A percentile compares a stretch with the other conserved stretches of the same genome.
Conservation (phyloP, 2,797 vertebrate genomes). For the Cirrhinus molitorella region DNA sequence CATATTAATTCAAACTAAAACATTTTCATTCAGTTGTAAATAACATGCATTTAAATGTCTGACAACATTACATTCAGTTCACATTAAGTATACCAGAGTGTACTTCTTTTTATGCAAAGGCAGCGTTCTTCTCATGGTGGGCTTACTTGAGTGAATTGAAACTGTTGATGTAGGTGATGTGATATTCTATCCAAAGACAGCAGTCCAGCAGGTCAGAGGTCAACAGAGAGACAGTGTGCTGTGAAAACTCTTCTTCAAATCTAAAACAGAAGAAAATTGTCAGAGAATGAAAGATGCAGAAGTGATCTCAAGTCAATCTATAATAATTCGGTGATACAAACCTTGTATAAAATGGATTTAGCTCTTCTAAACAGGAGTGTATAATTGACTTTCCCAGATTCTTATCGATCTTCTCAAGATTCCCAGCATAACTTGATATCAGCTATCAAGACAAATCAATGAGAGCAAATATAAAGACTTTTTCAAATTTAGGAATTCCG, state of each 20-base stretch:
- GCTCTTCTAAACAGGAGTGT: conserved; percentile 39
- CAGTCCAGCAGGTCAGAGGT: conserved; percentile 56
- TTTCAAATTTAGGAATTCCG: background rate
- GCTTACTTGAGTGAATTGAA: conserved; percentile 76
- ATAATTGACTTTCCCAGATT: conserved; percentile 37
- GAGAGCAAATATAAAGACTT: background rate
- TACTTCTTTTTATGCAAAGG: background rate
- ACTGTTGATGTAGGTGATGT: conserved; percentile 78
- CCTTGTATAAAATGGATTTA: conserved; percentile 55
- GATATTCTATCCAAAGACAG: conserved; percentile 64
- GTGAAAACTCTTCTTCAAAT: conserved; percentile 71
- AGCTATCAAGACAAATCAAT: conserved; percentile 34
- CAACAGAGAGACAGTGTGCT: conserved; percentile 55
- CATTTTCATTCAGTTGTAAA: background rate
- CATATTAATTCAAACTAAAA: background rate
- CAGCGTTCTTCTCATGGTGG: background rate
- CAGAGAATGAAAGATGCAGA: background rate
- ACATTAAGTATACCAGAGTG: background rate
- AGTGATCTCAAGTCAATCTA: background rate
- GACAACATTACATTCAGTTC: background rate
- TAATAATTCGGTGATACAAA: conserved; percentile 26
- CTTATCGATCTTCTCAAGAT: conserved; percentile 38
- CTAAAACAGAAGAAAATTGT: conserved; percentile 64
- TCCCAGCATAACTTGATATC: conserved; percentile 19
- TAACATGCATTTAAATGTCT: background rate